Evolutionary conservation across 2,797 vertebrate genomes (phyloP).

Genomic region (Epinephelus malabaricus): DNA sequence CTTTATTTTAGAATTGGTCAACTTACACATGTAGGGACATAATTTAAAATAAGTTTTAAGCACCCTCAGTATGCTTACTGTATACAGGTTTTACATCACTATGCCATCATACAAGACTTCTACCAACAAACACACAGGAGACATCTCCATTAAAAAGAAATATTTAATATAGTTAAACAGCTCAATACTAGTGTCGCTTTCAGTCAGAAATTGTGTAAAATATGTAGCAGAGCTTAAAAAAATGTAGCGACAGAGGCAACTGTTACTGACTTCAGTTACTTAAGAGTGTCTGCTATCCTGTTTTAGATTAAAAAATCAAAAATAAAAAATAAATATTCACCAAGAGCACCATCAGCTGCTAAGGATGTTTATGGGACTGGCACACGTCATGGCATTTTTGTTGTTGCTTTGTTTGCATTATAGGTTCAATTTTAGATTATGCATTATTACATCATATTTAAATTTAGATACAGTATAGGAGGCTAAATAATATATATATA

Average conservation of each 20-base stretch:
- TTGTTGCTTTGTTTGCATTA: background rate
- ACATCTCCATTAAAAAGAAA: slow-evolving; percentile 2
- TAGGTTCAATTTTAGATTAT: background rate
- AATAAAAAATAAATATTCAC: background rate
- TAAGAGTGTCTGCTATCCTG: background rate
- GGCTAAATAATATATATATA: no score
- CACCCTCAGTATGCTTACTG: background rate
- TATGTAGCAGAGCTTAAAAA: background rate
- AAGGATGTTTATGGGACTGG: background rate
- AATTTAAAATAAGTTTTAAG: no score
- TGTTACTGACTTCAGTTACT: background rate
- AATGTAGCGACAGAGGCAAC: background rate
- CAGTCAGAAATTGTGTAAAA: background rate
- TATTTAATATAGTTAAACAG: slow-evolving; percentile 2
- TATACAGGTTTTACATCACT: background rate
- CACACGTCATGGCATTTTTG: background rate
- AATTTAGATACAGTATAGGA: background rate
- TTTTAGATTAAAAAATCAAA: background rate
- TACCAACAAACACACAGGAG: background rate
- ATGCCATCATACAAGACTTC: background rate
- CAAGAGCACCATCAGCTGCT: background rate
- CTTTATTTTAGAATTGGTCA: no score
- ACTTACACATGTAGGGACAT: no score
- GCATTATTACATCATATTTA: background rate
- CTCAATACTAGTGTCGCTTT: background rate